Evolutionary conservation across 2,797 vertebrate genomes (phyloP).

Genomic region (Poliocrania exsul): DNA sequence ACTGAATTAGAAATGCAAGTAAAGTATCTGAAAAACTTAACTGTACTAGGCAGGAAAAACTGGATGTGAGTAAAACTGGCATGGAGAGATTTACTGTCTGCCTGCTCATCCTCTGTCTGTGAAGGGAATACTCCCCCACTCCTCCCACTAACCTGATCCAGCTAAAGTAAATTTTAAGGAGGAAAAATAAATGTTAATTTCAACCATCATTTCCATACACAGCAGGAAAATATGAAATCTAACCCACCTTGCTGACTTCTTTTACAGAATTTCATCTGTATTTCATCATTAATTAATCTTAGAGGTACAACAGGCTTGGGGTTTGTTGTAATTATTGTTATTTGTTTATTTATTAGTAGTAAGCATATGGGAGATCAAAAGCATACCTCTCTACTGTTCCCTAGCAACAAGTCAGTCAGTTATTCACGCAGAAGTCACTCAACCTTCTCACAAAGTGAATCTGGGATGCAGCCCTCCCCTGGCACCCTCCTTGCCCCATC

Average conservation of each 20-base stretch:
- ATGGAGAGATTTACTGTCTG: slow-evolving; percentile 34
- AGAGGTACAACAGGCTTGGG: slow-evolving; percentile 76
- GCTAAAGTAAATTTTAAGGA: slow-evolving; percentile 63
- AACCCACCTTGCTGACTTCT: slow-evolving; percentile 19
- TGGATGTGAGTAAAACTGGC: slow-evolving; percentile 2
- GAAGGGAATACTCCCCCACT: slow-evolving; percentile 51
- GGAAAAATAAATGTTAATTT: slow-evolving; percentile 8
- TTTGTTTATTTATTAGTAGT: slow-evolving; percentile 80
- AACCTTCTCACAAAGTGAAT: not conserved
- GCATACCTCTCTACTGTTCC: slow-evolving; percentile 69
- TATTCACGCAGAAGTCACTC: not conserved
- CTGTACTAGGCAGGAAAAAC: slow-evolving; percentile 67
- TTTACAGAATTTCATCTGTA: slow-evolving; percentile 68
- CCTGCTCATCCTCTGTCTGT: slow-evolving; percentile 40
- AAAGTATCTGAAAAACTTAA: slow-evolving; percentile 82
- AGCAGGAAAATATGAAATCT: slow-evolving; percentile 5
- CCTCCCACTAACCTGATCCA: slow-evolving; percentile 52
- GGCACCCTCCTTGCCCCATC: rapidly evolving
- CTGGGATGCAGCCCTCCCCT: rapidly evolving
- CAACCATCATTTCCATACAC: slow-evolving; percentile 10
- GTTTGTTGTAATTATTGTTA: slow-evolving; percentile 80
- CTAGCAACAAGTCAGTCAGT: slow-evolving; percentile 72
- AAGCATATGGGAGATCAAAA: slow-evolving; percentile 73
- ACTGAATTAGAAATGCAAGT: slow-evolving; percentile 85
- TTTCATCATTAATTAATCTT: slow-evolving; percentile 80